Evolutionary conservation across 2,113 vertebrate species (phyloP).

Genomic region (Crotalus horridus): DNA sequence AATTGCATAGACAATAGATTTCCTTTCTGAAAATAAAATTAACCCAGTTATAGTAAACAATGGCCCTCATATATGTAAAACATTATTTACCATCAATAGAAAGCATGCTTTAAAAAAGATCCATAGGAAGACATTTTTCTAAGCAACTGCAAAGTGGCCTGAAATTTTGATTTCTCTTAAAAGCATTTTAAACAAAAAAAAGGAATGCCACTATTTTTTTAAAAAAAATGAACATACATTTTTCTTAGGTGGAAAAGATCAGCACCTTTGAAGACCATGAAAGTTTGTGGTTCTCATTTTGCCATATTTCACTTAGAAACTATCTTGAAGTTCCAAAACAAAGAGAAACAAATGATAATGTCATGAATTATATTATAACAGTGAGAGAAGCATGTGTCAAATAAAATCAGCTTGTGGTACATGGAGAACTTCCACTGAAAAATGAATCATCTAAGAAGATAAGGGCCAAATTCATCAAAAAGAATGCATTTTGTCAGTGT

Average conservation of each 20-base stretch:
- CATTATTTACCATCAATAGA: not conserved
- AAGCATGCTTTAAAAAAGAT: not conserved
- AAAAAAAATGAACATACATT: too few species aligned
- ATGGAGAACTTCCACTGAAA: not conserved
- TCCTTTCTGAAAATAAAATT: not conserved
- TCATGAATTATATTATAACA: not conserved
- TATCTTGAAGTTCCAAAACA: not conserved
- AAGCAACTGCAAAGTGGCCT: not conserved
- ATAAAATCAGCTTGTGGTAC: not conserved
- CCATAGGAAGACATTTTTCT: not conserved
- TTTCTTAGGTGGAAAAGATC: too few species aligned
- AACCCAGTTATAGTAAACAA: not conserved
- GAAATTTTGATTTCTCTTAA: not conserved
- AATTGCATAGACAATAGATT: not conserved
- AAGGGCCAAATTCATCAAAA: not conserved
- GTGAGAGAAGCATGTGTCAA: not conserved
- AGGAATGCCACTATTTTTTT: too few species aligned
- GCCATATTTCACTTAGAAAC: not conserved
- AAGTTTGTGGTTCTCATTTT: not conserved
- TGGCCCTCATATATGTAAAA: not conserved
- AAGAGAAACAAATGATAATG: not conserved
- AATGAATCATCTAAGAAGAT: not conserved
- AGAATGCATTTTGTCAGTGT: not conserved
- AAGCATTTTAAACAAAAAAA: not conserved
- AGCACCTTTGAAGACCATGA: too few species aligned